Percentiles rank a stretch among this genome's conserved stretches.
Evolutionary conservation across 2,797 vertebrate species (phyloP).

Genomic region (Natrix natrix): DNA sequence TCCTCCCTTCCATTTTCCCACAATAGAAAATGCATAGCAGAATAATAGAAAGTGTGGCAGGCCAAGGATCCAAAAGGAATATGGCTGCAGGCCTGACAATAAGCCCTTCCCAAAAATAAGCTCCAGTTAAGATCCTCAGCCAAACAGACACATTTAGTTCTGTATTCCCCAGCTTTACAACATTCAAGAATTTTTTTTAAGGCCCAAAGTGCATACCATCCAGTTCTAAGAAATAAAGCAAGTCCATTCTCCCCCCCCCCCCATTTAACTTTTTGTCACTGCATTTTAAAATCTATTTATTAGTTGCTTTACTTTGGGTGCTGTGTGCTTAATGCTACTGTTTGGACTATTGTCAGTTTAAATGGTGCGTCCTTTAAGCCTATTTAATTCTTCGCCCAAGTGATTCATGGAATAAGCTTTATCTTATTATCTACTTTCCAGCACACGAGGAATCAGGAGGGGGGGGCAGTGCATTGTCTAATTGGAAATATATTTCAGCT

Average conservation of each 20-base stretch:
- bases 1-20: too few relatives aligned
- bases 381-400: conserved; percentile 23
- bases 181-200: not conserved
- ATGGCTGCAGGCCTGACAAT: too few relatives aligned
- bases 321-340: not conserved
- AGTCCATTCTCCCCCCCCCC: fast-evolving
- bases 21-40: too few relatives aligned
- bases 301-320: conserved; percentile 3
- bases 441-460: not conserved
- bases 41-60: too few relatives aligned
- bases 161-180: not conserved
- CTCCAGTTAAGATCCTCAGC: too few relatives aligned
- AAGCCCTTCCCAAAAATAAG: too few relatives aligned
- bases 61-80: too few relatives aligned
- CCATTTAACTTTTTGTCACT: not conserved
- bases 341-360: conserved; percentile 3
- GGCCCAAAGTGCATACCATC: not conserved
- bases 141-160: too few relatives aligned
- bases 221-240: not conserved
- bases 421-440: conserved; percentile 5
- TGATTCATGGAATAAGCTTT: conserved; percentile 19
- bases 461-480: not conserved
- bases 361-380: conserved; percentile 7
- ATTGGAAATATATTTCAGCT: not conserved
- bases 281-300: not conserved